Base-by-base conservation (phyloP, 2,797 vertebrate genomes). In the Pseudochromis fuscus region DNA sequence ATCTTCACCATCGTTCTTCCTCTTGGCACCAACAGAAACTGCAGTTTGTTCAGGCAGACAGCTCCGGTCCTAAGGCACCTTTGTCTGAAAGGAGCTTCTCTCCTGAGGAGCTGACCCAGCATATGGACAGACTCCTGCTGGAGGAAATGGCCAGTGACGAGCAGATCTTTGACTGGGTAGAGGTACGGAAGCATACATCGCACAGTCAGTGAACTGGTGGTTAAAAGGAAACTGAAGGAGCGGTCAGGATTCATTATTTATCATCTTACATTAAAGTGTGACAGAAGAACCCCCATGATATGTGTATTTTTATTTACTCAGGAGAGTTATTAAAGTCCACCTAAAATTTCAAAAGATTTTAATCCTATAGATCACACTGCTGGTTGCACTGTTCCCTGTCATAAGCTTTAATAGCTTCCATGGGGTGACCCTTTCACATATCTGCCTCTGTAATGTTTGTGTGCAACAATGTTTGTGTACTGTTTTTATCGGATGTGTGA, bases 91-190 rank as follows among this genome's bases (percentile, higher is more conserved):
- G 13, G 55, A 75, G 64, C 13, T 78, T 92, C 67, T 87, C 95
- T 84, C 94, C 95, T 0, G 97, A 97, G 78, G 96, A 98, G 90
- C 91, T 98, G 50, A 95, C 91, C 88, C 94, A 78, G 71, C 95
- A 96, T 83, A 93, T 99, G 37, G 96, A 98, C 81, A 95, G 92
- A 83, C 96, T 99, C 82, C 95, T 99, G 51, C 92, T 96, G 68
- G 96, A 98, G 90, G 97, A 98, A 75, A 95, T 96, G 92, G 96
- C 96, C 21, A 97, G 94, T 21, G 97, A 99, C 6, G 97, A 99
- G 90, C 96, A 97, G 87, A 98, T 98, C 89, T 99, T 99, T 88
- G 97, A 99, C 86, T 99, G 98, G 98, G 96, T 98, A 59, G 98
- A 99, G 96, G 98, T 99, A 95, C 55, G 45, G 31, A 60, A n/a